Evolutionary conservation across 2,888 invertebrate species (phyloP).

Genomic region (Callosobruchus maculatus): DNA sequence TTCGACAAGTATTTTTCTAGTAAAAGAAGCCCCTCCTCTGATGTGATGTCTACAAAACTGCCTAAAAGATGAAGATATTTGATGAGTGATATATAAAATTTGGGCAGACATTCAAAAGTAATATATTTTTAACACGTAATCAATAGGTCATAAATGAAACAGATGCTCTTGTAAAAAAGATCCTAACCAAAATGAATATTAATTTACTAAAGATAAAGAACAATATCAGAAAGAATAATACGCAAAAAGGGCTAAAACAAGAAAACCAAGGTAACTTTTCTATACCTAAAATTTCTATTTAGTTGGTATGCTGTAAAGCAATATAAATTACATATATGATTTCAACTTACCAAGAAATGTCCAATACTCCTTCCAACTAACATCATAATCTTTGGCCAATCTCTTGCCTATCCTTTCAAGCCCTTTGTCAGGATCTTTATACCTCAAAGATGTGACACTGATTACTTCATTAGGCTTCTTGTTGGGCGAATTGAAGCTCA

Average conservation of each 20-base stretch:
- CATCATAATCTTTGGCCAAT: conserved; percentile 66
- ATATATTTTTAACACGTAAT: too few species aligned
- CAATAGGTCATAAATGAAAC: too few species aligned
- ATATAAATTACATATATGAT: too few species aligned
- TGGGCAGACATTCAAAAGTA: too few species aligned
- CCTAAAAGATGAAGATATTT: conserved; percentile 41
- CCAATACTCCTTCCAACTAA: conserved; percentile 92
- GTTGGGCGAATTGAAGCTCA: conserved; percentile 26
- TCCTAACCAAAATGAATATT: too few species aligned
- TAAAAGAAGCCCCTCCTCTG: conserved; percentile 66
- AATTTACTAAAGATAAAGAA: too few species aligned
- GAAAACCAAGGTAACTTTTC: too few species aligned
- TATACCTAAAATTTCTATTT: too few species aligned
- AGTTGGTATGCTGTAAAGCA: too few species aligned
- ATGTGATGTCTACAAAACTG: conserved; percentile 73
- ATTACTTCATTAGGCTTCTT: conserved; percentile 14
- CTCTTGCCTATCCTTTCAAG: conserved; percentile 79
- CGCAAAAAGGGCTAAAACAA: too few species aligned
- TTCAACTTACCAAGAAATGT: conserved; percentile 60
- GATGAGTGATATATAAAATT: neutral
- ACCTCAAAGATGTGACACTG: conserved; percentile 30
- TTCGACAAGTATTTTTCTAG: conserved; percentile 70
- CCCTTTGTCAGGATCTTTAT: conserved; percentile 77
- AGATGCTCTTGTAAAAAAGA: too few species aligned
- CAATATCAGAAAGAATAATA: too few species aligned